These are phyloP conservation scores for Spodoptera picta DNA, from an alignment of 2,888 invertebrate genomes.

Conservation along the genomic window DNA sequence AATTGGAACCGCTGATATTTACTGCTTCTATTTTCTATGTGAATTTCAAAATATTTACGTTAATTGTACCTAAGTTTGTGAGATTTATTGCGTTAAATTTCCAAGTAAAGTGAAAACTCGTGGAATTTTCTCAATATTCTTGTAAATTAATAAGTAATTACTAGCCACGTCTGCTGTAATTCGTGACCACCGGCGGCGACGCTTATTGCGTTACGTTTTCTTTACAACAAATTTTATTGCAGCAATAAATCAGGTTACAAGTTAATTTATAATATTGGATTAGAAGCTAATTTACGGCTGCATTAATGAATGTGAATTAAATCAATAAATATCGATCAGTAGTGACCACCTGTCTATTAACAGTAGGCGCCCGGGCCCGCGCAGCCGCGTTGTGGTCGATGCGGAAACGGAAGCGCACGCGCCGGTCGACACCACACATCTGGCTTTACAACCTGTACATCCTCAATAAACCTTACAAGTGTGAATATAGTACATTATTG, in stretches of 20 bases:
- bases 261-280: constrained; percentile 32
- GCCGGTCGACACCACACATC: constrained; percentile 67
- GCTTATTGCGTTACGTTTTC: constrained; percentile 20
- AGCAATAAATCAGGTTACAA: constrained; percentile 46
- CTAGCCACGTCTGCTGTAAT: constrained; percentile 17
- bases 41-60: constrained; percentile 32
- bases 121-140: constrained; percentile 11
- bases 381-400: constrained; percentile 35
- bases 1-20: constrained; percentile 44
- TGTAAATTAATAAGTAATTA: constrained; percentile 26
- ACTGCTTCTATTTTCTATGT: constrained; percentile 35
- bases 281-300: constrained; percentile 34
- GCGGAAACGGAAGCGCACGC: constrained; percentile 83
- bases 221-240: constrained; percentile 43
- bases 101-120: constrained; percentile 9
- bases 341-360: constrained; percentile 64
- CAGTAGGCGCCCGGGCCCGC: constrained; percentile 9
- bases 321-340: constrained; percentile 58
- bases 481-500: constrained; percentile 60
- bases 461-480: constrained; percentile 84
- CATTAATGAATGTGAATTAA: constrained; percentile 39
- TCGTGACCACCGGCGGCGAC: constrained; percentile 16
- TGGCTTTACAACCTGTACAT: constrained; percentile 78
- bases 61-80: constrained; percentile 13
- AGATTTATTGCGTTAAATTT: constrained; percentile 22